Percentiles rank a stretch among this genome's conserved stretches.
These are phyloP conservation scores for Orthonychiurus folsomi DNA, from an alignment of 2,888 invertebrate genomes.

Conservation along the genomic window DNA sequence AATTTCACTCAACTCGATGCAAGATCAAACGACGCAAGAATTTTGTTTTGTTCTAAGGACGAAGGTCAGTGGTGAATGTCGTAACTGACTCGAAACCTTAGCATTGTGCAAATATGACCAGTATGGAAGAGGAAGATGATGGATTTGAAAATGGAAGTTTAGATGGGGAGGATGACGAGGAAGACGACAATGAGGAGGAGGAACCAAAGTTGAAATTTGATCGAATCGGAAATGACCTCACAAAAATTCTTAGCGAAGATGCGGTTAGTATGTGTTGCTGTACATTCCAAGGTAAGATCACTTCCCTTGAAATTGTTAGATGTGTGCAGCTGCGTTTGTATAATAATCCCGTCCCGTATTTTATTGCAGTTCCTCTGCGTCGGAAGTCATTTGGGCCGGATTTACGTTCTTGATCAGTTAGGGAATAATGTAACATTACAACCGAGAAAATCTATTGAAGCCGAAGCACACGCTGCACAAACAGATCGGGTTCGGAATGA, in stretches of 20 bases:
- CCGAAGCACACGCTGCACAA: too few relatives aligned
- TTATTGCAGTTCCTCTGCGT: constrained; percentile 68
- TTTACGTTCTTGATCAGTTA: constrained; percentile 70
- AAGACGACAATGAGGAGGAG: constrained; percentile 49
- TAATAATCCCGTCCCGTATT: not conserved
- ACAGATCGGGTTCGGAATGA: constrained; percentile 3
- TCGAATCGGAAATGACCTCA: constrained; percentile 76
- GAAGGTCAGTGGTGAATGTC: too few relatives aligned
- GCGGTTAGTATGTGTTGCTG: constrained; percentile 85
- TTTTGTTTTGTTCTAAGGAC: too few relatives aligned
- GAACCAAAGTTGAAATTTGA: constrained; percentile 89
- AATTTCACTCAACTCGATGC: too few relatives aligned
- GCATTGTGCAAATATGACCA: too few relatives aligned
- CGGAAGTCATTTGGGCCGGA: constrained; percentile 83
- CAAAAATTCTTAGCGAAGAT: constrained; percentile 71
- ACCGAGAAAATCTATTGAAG: constrained; percentile 33
- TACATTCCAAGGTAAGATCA: constrained; percentile 76
- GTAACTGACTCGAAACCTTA: too few relatives aligned
- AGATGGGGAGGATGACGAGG: constrained; percentile 35
- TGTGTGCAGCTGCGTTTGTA: not conserved
- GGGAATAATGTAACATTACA: constrained; percentile 51
- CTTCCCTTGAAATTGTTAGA: too few relatives aligned
- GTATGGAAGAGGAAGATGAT: not conserved
- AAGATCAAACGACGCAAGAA: too few relatives aligned
- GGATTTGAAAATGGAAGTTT: constrained; percentile 4